Evolutionary conservation across 2,888 invertebrate genomes (phyloP).

Genomic region (Yponomeuta evonymella): DNA sequence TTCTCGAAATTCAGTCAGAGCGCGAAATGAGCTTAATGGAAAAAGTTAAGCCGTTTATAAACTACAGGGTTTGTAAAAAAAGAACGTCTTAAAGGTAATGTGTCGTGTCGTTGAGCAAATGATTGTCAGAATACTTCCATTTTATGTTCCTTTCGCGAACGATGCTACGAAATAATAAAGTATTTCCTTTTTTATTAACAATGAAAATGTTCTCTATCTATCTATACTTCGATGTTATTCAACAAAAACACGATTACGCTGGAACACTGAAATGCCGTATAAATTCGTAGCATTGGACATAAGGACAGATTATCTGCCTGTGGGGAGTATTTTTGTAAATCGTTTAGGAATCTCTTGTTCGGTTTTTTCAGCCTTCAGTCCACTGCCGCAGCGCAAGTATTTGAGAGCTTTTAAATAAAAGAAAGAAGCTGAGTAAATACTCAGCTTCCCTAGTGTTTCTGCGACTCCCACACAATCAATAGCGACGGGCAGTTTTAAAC

Average conservation of each 20-base stretch:
- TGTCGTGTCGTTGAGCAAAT: no score
- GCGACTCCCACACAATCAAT: background rate
- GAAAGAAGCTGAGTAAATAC: background rate
- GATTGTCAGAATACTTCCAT: no score
- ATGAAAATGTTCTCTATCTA: no score
- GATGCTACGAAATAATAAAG: no score
- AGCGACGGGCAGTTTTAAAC: background rate
- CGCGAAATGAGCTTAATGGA: background rate
- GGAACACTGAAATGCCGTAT: background rate
- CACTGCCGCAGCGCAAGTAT: background rate
- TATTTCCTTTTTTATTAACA: no score
- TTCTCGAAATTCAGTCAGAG: background rate
- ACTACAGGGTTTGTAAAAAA: no score
- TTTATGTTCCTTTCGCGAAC: no score
- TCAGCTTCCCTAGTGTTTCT: background rate
- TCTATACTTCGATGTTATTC: no score
- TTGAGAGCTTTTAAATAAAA: background rate
- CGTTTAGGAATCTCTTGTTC: background rate
- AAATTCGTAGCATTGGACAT: background rate
- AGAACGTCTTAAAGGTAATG: no score
- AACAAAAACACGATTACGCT: no score
- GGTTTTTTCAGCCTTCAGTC: background rate
- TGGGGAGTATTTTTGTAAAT: background rate
- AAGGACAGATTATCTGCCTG: background rate
- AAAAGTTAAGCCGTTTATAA: background rate